Evolutionary conservation across 2,888 invertebrate species (phyloP).

Genomic region (Caprella mutica): DNA sequence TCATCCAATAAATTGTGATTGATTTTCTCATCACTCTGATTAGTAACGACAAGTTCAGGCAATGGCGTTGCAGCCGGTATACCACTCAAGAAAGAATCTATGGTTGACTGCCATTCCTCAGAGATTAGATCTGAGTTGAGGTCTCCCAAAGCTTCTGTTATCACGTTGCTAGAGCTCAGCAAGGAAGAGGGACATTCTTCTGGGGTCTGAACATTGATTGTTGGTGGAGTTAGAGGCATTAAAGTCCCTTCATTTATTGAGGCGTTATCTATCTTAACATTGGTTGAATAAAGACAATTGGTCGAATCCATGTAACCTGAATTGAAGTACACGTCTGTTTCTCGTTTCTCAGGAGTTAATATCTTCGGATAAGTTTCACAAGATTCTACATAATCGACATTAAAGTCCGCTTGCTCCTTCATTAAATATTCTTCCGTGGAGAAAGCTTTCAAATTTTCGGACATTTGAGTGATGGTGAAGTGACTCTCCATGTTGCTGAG

Average conservation of each 20-base stretch:
- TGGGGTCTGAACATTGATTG: slow-evolving; percentile 25
- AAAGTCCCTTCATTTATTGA: no score
- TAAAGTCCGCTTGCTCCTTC: no score
- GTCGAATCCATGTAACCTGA: background rate
- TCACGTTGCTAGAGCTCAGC: slow-evolving; percentile 16
- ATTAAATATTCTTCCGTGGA: no score
- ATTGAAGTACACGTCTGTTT: slow-evolving; percentile 20
- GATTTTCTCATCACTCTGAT: background rate
- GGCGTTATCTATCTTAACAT: no score
- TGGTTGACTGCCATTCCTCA: slow-evolving; percentile 24
- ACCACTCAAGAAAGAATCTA: slow-evolving; percentile 18
- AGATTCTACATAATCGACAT: no score
- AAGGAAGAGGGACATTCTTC: slow-evolving; percentile 13
- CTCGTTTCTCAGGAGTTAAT: slow-evolving; percentile 10
- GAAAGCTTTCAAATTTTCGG: slow-evolving; percentile 1
- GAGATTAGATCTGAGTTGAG: slow-evolving; percentile 21
- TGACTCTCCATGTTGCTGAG: no score
- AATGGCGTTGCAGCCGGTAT: slow-evolving; percentile 13
- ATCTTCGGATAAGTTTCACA: no score
- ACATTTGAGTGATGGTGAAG: slow-evolving; percentile 3
- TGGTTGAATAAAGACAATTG: no score
- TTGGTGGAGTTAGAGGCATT: slow-evolving; percentile 17
- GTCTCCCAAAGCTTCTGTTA: slow-evolving; percentile 22
- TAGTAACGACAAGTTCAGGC: slow-evolving; percentile 14
- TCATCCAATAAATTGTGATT: background rate